A percentile compares a stretch with the other conserved stretches of the same genome.
Evolutionary conservation across 2,113 vertebrate species (phyloP).

Genomic region (Phalacrocorax brasilianus): DNA sequence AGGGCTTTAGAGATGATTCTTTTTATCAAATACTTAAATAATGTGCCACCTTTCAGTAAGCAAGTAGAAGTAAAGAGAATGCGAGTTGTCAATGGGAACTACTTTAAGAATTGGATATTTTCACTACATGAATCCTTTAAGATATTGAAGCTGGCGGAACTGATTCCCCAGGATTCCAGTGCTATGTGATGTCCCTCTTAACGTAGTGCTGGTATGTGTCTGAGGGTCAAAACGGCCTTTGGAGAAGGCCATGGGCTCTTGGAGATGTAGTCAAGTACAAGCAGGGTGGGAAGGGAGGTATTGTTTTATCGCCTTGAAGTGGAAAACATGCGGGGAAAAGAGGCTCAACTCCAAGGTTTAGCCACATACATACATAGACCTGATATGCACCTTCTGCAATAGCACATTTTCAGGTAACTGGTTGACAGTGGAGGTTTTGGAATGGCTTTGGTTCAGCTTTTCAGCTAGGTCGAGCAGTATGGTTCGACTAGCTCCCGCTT

Average conservation of each 20-base stretch:
- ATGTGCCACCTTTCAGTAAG: neutral
- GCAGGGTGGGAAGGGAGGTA: neutral
- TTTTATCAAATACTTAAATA: neutral
- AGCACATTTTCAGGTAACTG: accelerated
- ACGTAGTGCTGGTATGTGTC: neutral
- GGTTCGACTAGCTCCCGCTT: neutral
- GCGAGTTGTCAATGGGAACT: neutral
- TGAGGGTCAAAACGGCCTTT: neutral
- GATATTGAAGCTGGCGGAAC: neutral
- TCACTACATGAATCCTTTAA: neutral
- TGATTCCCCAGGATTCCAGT: neutral
- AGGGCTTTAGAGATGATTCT: neutral
- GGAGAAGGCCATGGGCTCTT: neutral
- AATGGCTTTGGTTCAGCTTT: neutral
- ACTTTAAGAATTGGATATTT: neutral
- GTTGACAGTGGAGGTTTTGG: accelerated
- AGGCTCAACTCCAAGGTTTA: neutral
- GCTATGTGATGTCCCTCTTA: neutral
- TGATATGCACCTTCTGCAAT: accelerated
- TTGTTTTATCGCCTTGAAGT: neutral
- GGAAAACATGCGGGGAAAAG: neutral
- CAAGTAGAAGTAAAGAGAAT: neutral
- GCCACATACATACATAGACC: neutral
- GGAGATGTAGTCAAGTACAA: neutral
- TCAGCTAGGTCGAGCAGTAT: neutral